Evolutionary conservation across 1,140 invertebrate species (phyloP), one percentile per base, ranked within the genome.

Genomic region (Polypedilum vanderplanki): DNA sequence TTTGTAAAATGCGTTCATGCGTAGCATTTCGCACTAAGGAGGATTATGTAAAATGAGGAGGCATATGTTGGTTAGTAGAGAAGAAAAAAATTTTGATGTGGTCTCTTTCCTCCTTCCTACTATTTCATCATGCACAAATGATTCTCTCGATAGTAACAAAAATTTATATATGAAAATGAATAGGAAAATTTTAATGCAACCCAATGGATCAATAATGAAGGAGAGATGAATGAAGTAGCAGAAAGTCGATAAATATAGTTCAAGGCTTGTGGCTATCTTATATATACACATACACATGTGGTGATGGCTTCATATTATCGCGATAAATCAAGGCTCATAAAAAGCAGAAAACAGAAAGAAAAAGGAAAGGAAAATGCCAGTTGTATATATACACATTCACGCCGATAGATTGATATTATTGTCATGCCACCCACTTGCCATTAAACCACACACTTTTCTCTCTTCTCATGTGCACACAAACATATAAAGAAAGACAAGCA

Each of bases 131-230:
- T 33, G 24, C 24, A n/a, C 46, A 57, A 33, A 57, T 15, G 46
- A 57, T 57, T 57, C 46, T 57, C 46, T 15, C 15, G 46, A 57
- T 57, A 57, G 46, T n/a, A 57, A 57, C 46, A 57, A 57, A 57
- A 57, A 15, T 12, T 46, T n/a, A 57, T 12, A 57, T 4, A 57
- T 57, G 46, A 15, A 15, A 57, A 57, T 57, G 46, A n/a, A 57
- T n/a, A 57, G 12, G 41, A 57, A 57, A 57, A 57, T 57, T 57
- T 57, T 57, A 12, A 15, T 57, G 46, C 46, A 57, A 57, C n/a
- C 46, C 46, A 57, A 57, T 57, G 46, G 46, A 57, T 57, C 46
- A 57, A 57, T 57, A 57, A 57, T 57, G 46, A 57, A 57, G 46
- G 3, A 57, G 46, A 57, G 46, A 57, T 57, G 46, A 46, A 46